Percentiles rank a stretch among this genome's conserved stretches.
Evolutionary conservation across 2,888 invertebrate genomes (phyloP).

Genomic region (Clostera curtula): DNA sequence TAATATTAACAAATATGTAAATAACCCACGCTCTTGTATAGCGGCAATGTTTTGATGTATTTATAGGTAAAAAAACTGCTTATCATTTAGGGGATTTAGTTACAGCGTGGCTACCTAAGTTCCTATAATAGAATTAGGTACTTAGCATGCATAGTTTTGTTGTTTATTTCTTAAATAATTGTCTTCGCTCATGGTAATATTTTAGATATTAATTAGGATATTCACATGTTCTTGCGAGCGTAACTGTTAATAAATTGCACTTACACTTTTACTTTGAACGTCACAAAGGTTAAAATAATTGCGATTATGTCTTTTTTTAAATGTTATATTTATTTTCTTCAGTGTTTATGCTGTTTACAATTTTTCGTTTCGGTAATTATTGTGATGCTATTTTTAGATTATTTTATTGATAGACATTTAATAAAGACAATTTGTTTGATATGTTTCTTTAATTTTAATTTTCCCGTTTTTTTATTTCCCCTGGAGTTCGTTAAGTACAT

Average conservation of each 20-base stretch:
- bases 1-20: background rate
- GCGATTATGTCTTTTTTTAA: conserved; percentile 35
- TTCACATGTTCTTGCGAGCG: background rate
- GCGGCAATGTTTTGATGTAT: conserved; percentile 5
- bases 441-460: conserved; percentile 42
- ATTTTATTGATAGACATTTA: conserved; percentile 62
- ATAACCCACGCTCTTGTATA: conserved; percentile 3
- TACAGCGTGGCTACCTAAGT: conserved; percentile 16
- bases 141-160: conserved; percentile 1
- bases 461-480: conserved; percentile 17
- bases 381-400: conserved; percentile 70
- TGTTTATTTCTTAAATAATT: background rate
- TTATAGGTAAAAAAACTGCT: too few species aligned
- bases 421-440: conserved; percentile 65
- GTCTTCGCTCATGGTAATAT: background rate
- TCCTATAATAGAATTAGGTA: conserved; percentile 10
- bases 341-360: conserved; percentile 40
- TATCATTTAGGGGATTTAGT: conserved; percentile 12
- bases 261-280: conserved; percentile 16
- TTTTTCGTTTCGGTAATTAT: conserved; percentile 50
- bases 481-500: too few species aligned
- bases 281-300: conserved; percentile 13
- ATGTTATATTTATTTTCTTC: conserved; percentile 18
- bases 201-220: background rate
- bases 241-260: conserved; percentile 9